Base-by-base conservation (phyloP, 2,888 invertebrate genomes). In the Scaptomyza tumidula region DNA sequence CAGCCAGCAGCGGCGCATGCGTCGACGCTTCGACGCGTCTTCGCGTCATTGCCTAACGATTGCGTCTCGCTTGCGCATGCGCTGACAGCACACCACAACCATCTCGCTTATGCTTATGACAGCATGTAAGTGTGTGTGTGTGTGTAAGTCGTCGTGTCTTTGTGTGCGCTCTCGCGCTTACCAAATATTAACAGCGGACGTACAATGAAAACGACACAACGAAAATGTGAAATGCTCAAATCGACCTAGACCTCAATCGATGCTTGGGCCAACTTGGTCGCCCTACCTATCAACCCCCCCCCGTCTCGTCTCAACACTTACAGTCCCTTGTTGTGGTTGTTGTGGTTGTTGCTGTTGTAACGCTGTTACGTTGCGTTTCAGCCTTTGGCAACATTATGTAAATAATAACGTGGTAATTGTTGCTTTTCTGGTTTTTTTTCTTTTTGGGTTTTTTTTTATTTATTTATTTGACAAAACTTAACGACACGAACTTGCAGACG, bases 211-310 rank as follows among this genome's bases (percentile, higher is more conserved):
- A 86, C 86, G 86, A 71, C 78, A 85, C 83, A 83, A 85, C 83
- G 86, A 85, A 83, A 86, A 89, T 86, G 87, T 86, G 84, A 88
- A 81, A 80, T 84, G 79, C 80, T 84, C 63, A 78, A 84, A 83
- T 88, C 89, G 90, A 90, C 90, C 90, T 90, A 90, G 90, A 90
- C 90, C 90, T 88, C 90, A 90, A 90, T 90, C 88, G 90, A 81
- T 88, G 89, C 75, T 45, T 82, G 78, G 66, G 79, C 78, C 74
- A 78, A 76, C 53, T 78, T 79, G 76, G 80, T 76, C 75, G 73
- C 56, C 52, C 64, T 54, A 44, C 46, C 55, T 46, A 39, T 9
- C 31, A 1, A 37, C 24, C 13, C 24, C 5, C 6, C 10, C 46
- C 5, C 19, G 1, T 11, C 24, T 16, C 29, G 2, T 4, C 4